phyloP scores from a whole-genome alignment of 2,797 vertebrate genomes.

The Gephyroberyx darwinii region DNA sequence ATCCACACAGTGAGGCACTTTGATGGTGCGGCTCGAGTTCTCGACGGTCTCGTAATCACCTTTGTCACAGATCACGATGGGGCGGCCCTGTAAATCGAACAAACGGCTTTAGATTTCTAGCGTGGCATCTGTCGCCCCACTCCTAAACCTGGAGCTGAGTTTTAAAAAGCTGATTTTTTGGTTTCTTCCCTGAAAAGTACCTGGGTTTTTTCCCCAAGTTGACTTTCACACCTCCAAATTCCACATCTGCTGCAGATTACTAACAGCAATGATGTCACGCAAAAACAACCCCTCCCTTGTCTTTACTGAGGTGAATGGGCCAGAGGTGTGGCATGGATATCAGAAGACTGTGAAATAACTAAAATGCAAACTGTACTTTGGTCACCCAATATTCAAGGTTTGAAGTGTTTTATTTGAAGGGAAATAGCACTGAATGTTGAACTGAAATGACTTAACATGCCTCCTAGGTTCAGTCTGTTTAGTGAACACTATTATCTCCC shows the following conservation, averaged over 20 bases:
- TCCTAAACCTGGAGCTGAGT: neutral
- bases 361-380: constrained; percentile 20
- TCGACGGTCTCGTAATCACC: constrained; percentile 95
- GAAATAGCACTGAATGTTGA: neutral
- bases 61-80: constrained; percentile 95
- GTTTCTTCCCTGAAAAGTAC: neutral
- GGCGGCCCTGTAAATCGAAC: constrained; percentile 86
- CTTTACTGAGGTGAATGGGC: constrained; percentile 52
- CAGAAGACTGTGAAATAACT: constrained; percentile 31
- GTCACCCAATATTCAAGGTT: neutral
- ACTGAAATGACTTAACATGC: neutral
- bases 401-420: neutral
- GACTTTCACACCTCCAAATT: constrained; percentile 38
- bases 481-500: too few species aligned
- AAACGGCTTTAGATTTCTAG: neutral
- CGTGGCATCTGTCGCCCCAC: neutral
- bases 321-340: constrained; percentile 33
- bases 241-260: constrained; percentile 62
- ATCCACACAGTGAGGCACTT: constrained; percentile 96
- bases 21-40: constrained; percentile 92
- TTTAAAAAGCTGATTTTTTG: neutral
- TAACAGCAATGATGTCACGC: constrained; percentile 50
- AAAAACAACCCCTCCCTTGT: constrained; percentile 37
- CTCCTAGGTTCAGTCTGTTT: neutral
- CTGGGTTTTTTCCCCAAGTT: neutral